Conservation (phyloP, 2,888 invertebrate species). For the Halictus quadricinctus region DNA sequence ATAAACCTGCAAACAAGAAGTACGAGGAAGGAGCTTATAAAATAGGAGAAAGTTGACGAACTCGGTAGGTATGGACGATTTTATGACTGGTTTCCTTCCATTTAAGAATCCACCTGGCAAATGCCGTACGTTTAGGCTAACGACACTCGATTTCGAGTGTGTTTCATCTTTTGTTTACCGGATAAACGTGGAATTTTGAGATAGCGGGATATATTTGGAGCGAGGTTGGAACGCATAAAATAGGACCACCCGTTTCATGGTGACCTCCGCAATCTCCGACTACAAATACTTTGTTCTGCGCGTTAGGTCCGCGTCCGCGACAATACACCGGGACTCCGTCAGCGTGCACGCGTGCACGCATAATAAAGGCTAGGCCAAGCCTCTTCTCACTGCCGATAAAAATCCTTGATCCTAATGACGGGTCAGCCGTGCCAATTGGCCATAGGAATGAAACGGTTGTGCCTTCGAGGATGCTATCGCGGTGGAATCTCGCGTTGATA, state of each 20-base stretch:
- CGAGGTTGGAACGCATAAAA: conserved; percentile 45
- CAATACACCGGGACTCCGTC: conserved; percentile 37
- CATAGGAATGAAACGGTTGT: conserved; percentile 62
- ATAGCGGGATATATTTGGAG: conserved; percentile 41
- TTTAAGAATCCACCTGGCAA: not conserved
- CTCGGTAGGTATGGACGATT: not conserved
- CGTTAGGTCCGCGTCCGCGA: conserved; percentile 32
- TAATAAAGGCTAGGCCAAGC: conserved; percentile 69
- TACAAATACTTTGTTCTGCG: conserved; percentile 47
- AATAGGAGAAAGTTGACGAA: not conserved
- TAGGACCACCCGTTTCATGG: conserved; percentile 48
- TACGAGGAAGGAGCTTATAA: not conserved
- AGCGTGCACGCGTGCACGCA: conserved; percentile 44
- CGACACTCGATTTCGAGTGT: not conserved
- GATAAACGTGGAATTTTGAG: conserved; percentile 28
- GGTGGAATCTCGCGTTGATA: conserved; percentile 48
- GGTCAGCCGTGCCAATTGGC: conserved; percentile 80
- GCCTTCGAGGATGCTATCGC: conserved; percentile 56
- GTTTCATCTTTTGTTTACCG: conserved; percentile 21
- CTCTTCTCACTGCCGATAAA: conserved; percentile 56
- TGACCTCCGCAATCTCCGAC: conserved; percentile 44
- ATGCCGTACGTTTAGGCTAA: not conserved
- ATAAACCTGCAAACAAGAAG: not conserved
- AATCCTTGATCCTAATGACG: conserved; percentile 81
- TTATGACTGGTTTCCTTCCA: not conserved